Conservation (phyloP, 2,888 invertebrate species). For the Oxyscelio sp. region DNA sequence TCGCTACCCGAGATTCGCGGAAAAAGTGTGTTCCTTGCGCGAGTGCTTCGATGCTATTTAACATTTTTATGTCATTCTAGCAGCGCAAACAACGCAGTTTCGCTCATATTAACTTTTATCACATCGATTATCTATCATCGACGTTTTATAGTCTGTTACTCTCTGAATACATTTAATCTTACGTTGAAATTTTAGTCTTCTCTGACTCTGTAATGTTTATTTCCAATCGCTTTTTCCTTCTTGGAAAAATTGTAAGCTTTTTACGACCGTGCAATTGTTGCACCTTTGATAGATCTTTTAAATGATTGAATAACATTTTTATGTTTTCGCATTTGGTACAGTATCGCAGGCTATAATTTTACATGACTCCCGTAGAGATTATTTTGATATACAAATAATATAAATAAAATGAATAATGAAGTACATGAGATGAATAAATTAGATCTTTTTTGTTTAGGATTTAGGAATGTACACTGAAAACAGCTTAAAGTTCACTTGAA, state of each 20-base stretch:
- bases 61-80: slow-evolving; percentile 44
- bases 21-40: too few species aligned
- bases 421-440: slow-evolving; percentile 15
- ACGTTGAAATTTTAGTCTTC: slow-evolving; percentile 18
- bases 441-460: slow-evolving; percentile 15
- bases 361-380: slow-evolving; percentile 1
- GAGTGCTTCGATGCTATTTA: slow-evolving; percentile 53
- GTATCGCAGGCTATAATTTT: not conserved
- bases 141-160: slow-evolving; percentile 29
- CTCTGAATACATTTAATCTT: slow-evolving; percentile 38
- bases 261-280: slow-evolving; percentile 28
- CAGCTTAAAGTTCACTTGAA: slow-evolving; percentile 12
- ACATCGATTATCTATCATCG: slow-evolving; percentile 47
- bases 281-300: slow-evolving; percentile 24
- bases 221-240: slow-evolving; percentile 6
- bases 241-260: slow-evolving; percentile 31
- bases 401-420: slow-evolving; percentile 24
- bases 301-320: slow-evolving; percentile 36
- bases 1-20: too few species aligned
- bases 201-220: slow-evolving; percentile 19
- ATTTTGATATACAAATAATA: slow-evolving; percentile 10
- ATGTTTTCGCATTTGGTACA: slow-evolving; percentile 4
- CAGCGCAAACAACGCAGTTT: slow-evolving; percentile 29
- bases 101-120: slow-evolving; percentile 30
- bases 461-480: slow-evolving; percentile 17